Base-by-base conservation (phyloP, 1,140 invertebrate species). In the Nautilus pompilius region DNA sequence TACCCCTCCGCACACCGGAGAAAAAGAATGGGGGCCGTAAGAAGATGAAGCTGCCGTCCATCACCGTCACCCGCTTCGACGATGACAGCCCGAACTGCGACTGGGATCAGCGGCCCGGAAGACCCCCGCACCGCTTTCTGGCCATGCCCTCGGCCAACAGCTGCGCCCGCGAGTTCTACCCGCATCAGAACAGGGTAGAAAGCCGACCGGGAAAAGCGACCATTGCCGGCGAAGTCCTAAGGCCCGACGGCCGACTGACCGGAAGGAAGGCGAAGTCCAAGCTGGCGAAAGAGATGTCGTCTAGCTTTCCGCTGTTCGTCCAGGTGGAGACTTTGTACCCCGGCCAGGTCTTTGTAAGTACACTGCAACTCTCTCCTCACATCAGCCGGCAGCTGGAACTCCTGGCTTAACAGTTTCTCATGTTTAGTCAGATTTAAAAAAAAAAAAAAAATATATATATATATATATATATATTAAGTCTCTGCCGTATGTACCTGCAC, bases 261-360 rank as follows among this genome's bases (percentile, higher is more conserved):
- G 13, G 24, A n/a, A 34, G 24, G 5, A 48, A 62, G 3, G 46
- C 62, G 32, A 55, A 29, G 1, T 22, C 24, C 10, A 60, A 67
- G 45, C 58, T 62, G n/a, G 65, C 67, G 15, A 67, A 73, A 41
- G 60, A 57, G 26, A 56, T 55, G 17, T 54, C 36, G 41, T 49
- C 64, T 30, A 60, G 51, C 8, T 53, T 78, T 6, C 78, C 78
- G 2, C 72, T 76, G n/a, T 80, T 80, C 67, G 76, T 80, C 8
- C 77, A 79, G 60, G 67, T 80, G 15, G 78, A 80, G 60, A 78
- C 76, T 0, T 65, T 80, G 22, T 70, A 77, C 60, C 71, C 75
- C 0, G 78, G 78, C 22, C 72, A 76, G 54, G 73, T 72, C 2
- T 80, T 79, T 68, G 78, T 80, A 74, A 69, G 78, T 77, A 62